phyloP scores from a whole-genome alignment of 1,140 invertebrate genomes.

The Holcopasites calliopsidis region DNA sequence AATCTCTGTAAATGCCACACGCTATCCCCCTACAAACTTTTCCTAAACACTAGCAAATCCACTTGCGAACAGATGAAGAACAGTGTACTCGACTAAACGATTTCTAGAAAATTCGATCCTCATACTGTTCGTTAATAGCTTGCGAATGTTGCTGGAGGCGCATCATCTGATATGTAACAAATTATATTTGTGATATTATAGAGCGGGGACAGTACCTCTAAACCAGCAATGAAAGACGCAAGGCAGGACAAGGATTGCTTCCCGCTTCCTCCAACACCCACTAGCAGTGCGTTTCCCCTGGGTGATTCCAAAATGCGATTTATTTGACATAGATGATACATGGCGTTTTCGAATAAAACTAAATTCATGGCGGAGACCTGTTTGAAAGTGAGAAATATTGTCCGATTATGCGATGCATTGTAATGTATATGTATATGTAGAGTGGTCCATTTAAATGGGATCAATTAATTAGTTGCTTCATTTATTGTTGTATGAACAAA shows the following conservation, averaged over 20 bases:
- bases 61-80: no score
- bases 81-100: no score
- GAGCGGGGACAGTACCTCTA: conserved; percentile 91
- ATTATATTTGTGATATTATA: no score
- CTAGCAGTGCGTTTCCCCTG: conserved; percentile 93
- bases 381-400: conserved; percentile 65
- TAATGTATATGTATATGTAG: background rate
- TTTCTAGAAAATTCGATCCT: no score
- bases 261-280: conserved; percentile 96
- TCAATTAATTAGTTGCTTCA: no score
- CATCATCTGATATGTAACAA: background rate
- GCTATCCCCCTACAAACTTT: no score
- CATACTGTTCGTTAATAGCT: no score
- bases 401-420: background rate
- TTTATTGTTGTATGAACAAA: no score
- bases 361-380: conserved; percentile 94
- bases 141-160: no score
- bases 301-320: conserved; percentile 95
- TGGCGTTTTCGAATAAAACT: conserved; percentile 97
- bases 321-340: conserved; percentile 94
- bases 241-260: conserved; percentile 95
- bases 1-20: no score
- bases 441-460: no score
- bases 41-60: no score
- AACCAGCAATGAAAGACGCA: conserved; percentile 91